Conservation (phyloP, 2,888 invertebrate species). For the Pseudococcus viburni region DNA sequence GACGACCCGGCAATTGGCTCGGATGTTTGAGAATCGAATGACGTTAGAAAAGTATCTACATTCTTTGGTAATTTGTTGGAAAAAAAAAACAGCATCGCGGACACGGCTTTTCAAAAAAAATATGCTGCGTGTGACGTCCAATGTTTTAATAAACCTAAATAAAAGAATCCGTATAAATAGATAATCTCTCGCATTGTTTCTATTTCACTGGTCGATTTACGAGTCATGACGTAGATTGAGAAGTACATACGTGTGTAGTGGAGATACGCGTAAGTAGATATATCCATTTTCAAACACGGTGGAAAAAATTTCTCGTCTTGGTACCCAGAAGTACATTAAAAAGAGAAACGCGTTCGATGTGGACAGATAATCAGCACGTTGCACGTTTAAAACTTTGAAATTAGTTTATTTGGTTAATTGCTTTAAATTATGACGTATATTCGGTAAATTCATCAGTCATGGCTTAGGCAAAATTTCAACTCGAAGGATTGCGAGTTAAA, state of each 20-base stretch:
- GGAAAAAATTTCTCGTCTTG: too few relatives aligned
- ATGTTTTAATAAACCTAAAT: constrained; percentile 28
- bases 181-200: constrained; percentile 26
- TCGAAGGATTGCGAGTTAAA: background rate
- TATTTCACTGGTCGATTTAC: background rate
- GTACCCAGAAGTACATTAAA: too few relatives aligned
- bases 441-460: too few relatives aligned
- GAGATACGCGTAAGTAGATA: too few relatives aligned
- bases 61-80: constrained; percentile 2
- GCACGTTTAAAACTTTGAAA: too few relatives aligned
- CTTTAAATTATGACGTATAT: too few relatives aligned
- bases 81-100: background rate
- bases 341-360: background rate
- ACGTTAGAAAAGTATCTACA: background rate
- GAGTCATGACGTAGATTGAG: background rate
- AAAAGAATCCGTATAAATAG: constrained; percentile 47
- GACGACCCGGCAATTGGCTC: constrained; percentile 13
- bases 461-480: too few relatives aligned
- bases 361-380: background rate
- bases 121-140: background rate
- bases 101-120: background rate
- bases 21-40: background rate
- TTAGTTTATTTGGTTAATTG: too few relatives aligned
- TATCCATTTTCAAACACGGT: too few relatives aligned
- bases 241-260: background rate